Evolutionary conservation across 2,888 invertebrate species (phyloP), one percentile per base, ranked within the genome.

Genomic region (Amphimallon solstitiale): DNA sequence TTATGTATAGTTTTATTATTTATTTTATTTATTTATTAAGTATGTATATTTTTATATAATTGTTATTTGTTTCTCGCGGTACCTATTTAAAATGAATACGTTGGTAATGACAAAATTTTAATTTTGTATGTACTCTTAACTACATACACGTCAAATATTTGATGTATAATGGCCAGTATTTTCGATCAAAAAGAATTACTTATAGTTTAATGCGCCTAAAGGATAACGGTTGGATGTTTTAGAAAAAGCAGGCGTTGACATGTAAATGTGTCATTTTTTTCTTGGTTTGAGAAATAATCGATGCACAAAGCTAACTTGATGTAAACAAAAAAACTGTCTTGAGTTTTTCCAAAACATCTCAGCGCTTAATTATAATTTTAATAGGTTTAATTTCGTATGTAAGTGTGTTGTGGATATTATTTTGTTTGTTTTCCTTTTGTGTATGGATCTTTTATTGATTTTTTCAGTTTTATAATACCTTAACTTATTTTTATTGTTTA

Each of bases 101-200:
- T 56, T 23, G n/a, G 48, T 14, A 19, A 12, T 21, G 48, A 48
- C 21, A 23, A 51, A 51, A 51, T 51, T 51, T 3, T 35, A 17
- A 51, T 35, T 51, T 51, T 9, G 48, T 29, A 49, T 14, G 14
- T 49, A 29, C n/a, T n/a, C n/a, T n/a, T n/a, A n/a, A n/a, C n/a
- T n/a, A n/a, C n/a, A n/a, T n/a, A n/a, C n/a, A n/a, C n/a, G n/a
- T n/a, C n/a, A n/a, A n/a, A n/a, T n/a, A n/a, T n/a, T n/a, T n/a
- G n/a, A n/a, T n/a, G n/a, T 5, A 54, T 63, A 37, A 37, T 54
- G 66, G 66, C 66, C 66, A 66, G 66, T 66, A 66, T 52, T 66
- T 62, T 56, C n/a, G 45, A 62, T 66, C 61, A 60, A 65, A 60
- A 23, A 56, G 6, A 17, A 48, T 56, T 56, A 23, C 29, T 45